These are phyloP conservation scores for Chromoteleia sp. DNA, from an alignment of 2,888 invertebrate genomes.

Conservation along the genomic window DNA sequence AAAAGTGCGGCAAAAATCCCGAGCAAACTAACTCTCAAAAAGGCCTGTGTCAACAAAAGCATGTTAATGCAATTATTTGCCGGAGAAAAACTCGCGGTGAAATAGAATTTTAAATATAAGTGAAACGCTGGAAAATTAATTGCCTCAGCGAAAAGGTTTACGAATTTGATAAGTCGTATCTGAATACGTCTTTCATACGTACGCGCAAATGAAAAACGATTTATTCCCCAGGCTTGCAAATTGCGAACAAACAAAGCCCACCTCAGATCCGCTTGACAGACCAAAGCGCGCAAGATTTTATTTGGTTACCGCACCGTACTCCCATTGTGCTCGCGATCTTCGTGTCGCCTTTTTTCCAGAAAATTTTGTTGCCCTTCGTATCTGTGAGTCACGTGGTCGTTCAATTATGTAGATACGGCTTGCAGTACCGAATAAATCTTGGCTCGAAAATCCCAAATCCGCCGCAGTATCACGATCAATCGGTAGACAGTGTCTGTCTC, in stretches of 20 bases:
- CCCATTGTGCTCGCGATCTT: conserved; percentile 15
- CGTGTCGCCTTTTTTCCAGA: not conserved
- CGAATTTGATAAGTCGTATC: conserved; percentile 45
- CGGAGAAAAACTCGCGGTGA: conserved; percentile 8
- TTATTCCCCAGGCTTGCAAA: conserved; percentile 54
- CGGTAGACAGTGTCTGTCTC: conserved; percentile 41
- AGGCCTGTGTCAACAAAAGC: conserved; percentile 45
- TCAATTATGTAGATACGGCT: conserved; percentile 54
- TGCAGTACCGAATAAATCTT: conserved; percentile 51
- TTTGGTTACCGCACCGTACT: conserved; percentile 38
- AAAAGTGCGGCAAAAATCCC: not conserved
- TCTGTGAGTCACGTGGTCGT: conserved; percentile 38
- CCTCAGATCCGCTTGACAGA: conserved; percentile 31
- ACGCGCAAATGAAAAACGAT: conserved; percentile 22
- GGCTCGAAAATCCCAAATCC: conserved; percentile 36
- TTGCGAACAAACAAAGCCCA: conserved; percentile 56
- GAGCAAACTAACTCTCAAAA: not conserved
- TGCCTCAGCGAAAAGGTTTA: conserved; percentile 30
- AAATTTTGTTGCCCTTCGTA: conserved; percentile 6
- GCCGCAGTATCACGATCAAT: conserved; percentile 58
- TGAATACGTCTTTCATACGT: conserved; percentile 31
- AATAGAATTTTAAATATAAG: conserved; percentile 61
- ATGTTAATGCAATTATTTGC: conserved; percentile 53
- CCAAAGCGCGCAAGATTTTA: conserved; percentile 28
- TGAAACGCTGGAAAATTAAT: conserved; percentile 59